A percentile compares a stretch with the other conserved stretches of the same genome.
Conservation (phyloP, 2,888 invertebrate species). For the Teleiodes luculella region DNA sequence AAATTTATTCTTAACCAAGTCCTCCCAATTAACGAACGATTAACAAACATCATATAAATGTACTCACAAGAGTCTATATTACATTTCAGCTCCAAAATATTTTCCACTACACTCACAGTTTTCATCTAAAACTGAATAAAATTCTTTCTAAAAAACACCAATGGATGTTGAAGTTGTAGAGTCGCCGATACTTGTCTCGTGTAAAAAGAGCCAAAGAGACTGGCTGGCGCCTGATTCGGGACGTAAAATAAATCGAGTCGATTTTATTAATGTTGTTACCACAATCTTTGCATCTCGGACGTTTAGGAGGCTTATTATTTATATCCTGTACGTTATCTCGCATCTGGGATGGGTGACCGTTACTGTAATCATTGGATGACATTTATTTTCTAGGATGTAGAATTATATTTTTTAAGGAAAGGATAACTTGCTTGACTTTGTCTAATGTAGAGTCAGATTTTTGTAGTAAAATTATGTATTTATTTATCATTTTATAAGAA, state of each 20-base stretch:
- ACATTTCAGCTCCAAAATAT: background rate
- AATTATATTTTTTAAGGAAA: too few species aligned
- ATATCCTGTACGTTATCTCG: constrained; percentile 55
- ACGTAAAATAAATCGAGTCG: constrained; percentile 60
- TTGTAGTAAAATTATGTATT: too few species aligned
- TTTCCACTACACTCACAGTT: background rate
- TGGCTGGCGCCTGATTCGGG: constrained; percentile 59
- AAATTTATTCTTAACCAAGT: background rate
- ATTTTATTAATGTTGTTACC: constrained; percentile 73
- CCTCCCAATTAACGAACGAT: constrained; percentile 5
- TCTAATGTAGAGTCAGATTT: too few species aligned
- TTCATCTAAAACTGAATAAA: background rate
- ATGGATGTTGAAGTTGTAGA: background rate
- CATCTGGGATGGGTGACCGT: constrained; percentile 47
- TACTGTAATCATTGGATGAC: constrained; percentile 21
- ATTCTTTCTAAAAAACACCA: background rate
- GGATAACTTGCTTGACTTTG: too few species aligned
- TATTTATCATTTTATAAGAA: too few species aligned
- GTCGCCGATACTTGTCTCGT: background rate
- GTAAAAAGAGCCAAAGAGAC: constrained; percentile 41
- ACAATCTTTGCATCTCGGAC: constrained; percentile 63
- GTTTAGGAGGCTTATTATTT: constrained; percentile 74
- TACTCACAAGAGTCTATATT: constrained; percentile 35
- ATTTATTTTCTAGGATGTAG: background rate
- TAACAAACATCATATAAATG: constrained; percentile 14